Evolutionary conservation across 1,140 invertebrate genomes (phyloP).

Genomic region (Protaetia brevitarsis): DNA sequence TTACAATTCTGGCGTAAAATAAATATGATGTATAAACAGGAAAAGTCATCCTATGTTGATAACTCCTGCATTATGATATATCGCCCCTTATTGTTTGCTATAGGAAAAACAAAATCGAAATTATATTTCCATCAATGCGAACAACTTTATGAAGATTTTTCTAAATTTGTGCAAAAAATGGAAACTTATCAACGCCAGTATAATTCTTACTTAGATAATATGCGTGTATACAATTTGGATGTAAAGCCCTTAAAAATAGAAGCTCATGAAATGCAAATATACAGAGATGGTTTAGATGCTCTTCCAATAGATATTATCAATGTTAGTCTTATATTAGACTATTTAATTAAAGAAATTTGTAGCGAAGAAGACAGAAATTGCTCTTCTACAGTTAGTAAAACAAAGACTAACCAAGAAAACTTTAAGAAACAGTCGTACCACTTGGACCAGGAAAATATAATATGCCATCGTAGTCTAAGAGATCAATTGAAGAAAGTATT

Average conservation of each 20-base stretch:
- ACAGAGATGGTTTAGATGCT: not conserved
- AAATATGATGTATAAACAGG: not conserved
- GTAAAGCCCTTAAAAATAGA: not conserved
- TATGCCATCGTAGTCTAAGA: not conserved
- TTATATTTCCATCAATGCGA: constrained; percentile 10
- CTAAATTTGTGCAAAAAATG: not conserved
- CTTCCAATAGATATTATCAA: not conserved
- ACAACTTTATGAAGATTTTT: constrained; percentile 2
- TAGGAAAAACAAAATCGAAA: not conserved
- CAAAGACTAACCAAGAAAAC: not conserved
- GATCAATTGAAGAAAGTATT: constrained; percentile 20
- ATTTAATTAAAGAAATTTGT: constrained; percentile 15
- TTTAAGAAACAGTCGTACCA: not conserved
- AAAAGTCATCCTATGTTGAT: not conserved
- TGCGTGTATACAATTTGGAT: not conserved
- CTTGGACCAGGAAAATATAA: not conserved
- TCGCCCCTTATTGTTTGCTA: not conserved
- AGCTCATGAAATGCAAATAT: not conserved
- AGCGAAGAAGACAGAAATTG: not conserved
- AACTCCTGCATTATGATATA: constrained; percentile 1
- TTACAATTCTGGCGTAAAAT: constrained; percentile 3
- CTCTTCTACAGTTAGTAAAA: not conserved
- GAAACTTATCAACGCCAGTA: not conserved
- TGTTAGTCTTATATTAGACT: not conserved
- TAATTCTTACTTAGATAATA: not conserved